Base-by-base conservation (phyloP, 1,140 invertebrate genomes). In the Drosophila guanche region DNA sequence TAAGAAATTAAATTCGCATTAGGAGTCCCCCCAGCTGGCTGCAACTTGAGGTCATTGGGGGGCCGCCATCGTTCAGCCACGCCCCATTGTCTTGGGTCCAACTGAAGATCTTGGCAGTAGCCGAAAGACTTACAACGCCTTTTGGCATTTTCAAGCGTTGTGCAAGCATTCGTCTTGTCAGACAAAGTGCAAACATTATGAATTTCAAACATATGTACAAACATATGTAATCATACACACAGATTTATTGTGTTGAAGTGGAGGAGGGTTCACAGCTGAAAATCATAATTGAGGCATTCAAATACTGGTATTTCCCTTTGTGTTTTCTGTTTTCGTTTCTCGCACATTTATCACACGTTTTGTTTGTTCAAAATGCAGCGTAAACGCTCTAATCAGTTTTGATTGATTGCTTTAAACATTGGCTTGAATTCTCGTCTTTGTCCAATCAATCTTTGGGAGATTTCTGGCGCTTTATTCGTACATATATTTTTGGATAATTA, bases 1-100 rank as follows among this genome's bases (percentile, higher is more conserved):
- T 57, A 56, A 59, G 62, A 76, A 77, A 76, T 76, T 62, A 76
- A 58, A 77, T 62, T 76, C 71, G 65, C 72, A 76, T 76, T 76
- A 74, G 56, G 25, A 25, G 29, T 20, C 16, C 16, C n/a, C 42
- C 22, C 5, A 42, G 51, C 23, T 29, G 42, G 16, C 51, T 58
- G 74, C 42, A 53, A 45, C 48, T 45, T 62, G 60, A 63, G 78
- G 67, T 76, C 71, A 51, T 59, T 22, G 53, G 54, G 67, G 50
- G 67, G 50, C 67, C 55, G 45, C 45, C 55, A 20, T 20, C 59
- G 71, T 51, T 57, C 41, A 58, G 52, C 76, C 76, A 47, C 70
- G 45, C 76, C 76, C 54, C 46, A 45, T 43, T 57, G 62, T 51
- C 47, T 33, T 33, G 8, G 29, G 29, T 33, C 8, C 29, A 8